phyloP scores from a whole-genome alignment of 2,888 invertebrate genomes.

The Temnothorax unifasciatus region DNA sequence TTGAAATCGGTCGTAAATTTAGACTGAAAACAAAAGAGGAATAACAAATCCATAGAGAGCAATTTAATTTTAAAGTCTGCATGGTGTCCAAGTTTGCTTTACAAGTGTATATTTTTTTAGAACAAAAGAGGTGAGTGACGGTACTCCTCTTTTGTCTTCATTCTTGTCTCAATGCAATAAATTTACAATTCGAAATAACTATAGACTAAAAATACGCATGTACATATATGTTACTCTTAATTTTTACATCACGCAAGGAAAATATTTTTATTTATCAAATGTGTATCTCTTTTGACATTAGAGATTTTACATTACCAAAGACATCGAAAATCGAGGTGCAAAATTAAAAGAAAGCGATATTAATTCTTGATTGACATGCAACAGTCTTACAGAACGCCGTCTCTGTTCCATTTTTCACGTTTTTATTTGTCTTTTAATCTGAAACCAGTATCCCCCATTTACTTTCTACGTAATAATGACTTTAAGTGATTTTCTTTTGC shows the following conservation, averaged over 20 bases:
- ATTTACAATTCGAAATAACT: conserved; percentile 9
- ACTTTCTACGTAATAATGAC: conserved; percentile 10
- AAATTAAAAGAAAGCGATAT: conserved; percentile 1
- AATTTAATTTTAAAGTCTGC: conserved; percentile 31
- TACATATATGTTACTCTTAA: not conserved
- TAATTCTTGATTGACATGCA: not conserved
- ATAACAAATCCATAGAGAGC: conserved; percentile 19
- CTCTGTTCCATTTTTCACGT: not conserved
- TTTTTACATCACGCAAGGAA: not conserved
- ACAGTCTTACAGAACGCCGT: not conserved
- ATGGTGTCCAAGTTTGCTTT: not conserved
- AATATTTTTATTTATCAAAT: not conserved
- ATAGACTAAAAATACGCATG: conserved; percentile 11
- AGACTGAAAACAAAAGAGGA: conserved; percentile 14
- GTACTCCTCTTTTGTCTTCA: conserved; percentile 1
- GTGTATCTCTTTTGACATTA: not conserved
- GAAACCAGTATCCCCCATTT: not conserved
- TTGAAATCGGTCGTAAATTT: conserved; percentile 15
- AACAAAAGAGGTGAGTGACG: not conserved
- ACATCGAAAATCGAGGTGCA: not conserved
- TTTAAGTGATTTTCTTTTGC: not conserved
- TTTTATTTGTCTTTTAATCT: not conserved
- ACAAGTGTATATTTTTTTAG: conserved; percentile 23
- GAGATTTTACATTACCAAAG: not conserved
- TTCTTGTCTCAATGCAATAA: conserved; percentile 10